Percentiles rank a stretch among this genome's conserved stretches.
phyloP scores from a whole-genome alignment of 2,888 invertebrate species.

The Papilio elwesi region DNA sequence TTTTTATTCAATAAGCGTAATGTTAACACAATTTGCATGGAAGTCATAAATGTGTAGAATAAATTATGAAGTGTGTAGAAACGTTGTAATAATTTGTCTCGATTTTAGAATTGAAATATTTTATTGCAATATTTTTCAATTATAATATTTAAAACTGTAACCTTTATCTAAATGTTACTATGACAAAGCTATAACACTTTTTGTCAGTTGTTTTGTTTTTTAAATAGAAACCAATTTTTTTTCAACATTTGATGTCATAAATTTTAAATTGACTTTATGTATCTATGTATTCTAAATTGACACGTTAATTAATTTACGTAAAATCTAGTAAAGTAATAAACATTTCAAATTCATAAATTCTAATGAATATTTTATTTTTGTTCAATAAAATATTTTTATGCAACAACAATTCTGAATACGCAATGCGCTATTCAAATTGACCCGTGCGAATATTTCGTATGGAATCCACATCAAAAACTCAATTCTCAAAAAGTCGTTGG shows the following conservation, averaged over 20 bases:
- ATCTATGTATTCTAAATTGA: background rate
- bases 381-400: constrained; percentile 5
- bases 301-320: background rate
- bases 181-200: constrained; percentile 15
- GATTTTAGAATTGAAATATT: background rate
- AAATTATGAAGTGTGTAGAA: no score
- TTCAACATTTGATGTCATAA: constrained; percentile 2
- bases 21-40: background rate
- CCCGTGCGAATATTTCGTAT: background rate
- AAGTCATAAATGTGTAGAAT: background rate
- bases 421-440: background rate
- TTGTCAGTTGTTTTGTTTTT: background rate
- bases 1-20: no score
- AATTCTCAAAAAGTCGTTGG: no score
- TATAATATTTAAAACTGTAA: constrained; percentile 16
- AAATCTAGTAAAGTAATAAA: background rate
- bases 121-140: background rate
- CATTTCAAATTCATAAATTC: background rate
- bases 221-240: background rate
- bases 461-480: background rate
- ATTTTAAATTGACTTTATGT: background rate
- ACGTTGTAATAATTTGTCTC: background rate
- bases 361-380: background rate
- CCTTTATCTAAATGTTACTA: constrained; percentile 19
- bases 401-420: background rate